These are phyloP conservation scores for Vultur gryphus DNA, from an alignment of 2,797 vertebrate genomes.

Conservation along the genomic window DNA sequence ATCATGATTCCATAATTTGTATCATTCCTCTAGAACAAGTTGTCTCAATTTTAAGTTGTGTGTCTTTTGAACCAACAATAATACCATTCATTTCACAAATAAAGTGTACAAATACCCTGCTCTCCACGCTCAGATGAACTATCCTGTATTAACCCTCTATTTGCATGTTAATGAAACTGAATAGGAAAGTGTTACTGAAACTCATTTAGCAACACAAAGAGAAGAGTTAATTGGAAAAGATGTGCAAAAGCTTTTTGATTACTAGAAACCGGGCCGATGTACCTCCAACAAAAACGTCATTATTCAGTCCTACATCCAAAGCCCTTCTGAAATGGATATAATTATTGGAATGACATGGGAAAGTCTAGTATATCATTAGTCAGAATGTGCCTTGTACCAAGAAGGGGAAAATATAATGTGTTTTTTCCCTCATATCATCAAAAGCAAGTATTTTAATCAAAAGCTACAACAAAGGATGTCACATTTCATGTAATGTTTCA, in stretches of 20 bases:
- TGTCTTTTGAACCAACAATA: background rate
- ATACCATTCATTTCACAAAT: background rate
- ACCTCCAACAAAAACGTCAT: background rate
- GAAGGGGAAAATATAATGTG: background rate
- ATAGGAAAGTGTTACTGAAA: background rate
- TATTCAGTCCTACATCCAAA: background rate
- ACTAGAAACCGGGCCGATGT: background rate
- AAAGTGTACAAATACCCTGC: background rate
- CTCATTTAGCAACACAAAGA: background rate
- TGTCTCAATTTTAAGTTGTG: background rate
- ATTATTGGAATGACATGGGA: background rate
- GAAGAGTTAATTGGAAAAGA: conserved; percentile 10
- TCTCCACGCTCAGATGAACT: background rate
- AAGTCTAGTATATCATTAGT: background rate
- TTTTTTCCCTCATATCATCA: background rate
- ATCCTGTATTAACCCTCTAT: background rate
- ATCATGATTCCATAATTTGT: background rate
- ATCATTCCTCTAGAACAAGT: background rate
- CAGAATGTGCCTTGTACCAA: background rate
- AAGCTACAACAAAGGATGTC: background rate
- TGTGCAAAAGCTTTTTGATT: background rate
- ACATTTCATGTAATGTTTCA: background rate
- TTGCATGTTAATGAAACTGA: background rate
- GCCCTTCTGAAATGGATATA: background rate
- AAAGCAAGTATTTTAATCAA: background rate